Evolutionary conservation across 2,113 vertebrate species (phyloP).

Genomic region (Apaloderma vittatum): DNA sequence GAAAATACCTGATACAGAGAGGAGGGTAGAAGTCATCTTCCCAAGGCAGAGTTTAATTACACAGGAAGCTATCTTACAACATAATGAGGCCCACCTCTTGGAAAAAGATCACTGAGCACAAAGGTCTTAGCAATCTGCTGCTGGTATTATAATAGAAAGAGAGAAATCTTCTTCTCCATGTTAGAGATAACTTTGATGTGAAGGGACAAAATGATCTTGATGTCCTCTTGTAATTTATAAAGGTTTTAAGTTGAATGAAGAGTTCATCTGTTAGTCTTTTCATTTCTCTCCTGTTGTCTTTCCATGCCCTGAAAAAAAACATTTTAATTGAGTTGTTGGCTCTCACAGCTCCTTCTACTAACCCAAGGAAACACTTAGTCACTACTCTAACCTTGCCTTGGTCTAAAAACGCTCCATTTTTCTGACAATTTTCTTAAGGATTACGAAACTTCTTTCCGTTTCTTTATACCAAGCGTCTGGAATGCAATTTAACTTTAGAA

Average conservation of each 20-base stretch:
- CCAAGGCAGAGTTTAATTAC: not conserved
- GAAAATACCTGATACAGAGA: not conserved
- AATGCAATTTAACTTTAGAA: conserved; percentile 70
- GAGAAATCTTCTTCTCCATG: not conserved
- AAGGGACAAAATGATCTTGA: not conserved
- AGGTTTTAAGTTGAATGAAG: not conserved
- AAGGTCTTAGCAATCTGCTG: not conserved
- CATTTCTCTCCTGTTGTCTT: not conserved
- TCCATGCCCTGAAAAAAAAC: not conserved
- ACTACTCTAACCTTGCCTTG: not conserved
- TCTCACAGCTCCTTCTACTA: conserved; percentile 3
- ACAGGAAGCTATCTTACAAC: not conserved
- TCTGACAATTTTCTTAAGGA: conserved; percentile 27
- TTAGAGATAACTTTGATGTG: not conserved
- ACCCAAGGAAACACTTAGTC: not conserved
- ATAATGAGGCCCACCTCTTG: not conserved
- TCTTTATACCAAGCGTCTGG: conserved; percentile 41
- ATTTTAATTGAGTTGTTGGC: conserved; percentile 41
- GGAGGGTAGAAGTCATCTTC: not conserved
- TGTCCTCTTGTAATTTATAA: not conserved
- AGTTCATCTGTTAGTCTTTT: not conserved
- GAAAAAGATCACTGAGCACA: not conserved
- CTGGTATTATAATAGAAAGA: not conserved
- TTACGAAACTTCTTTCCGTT: conserved; percentile 36
- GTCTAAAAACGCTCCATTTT: conserved; percentile 35